Evolutionary conservation across 1,140 invertebrate species (phyloP).

Genomic region (Drosophila mayri): DNA sequence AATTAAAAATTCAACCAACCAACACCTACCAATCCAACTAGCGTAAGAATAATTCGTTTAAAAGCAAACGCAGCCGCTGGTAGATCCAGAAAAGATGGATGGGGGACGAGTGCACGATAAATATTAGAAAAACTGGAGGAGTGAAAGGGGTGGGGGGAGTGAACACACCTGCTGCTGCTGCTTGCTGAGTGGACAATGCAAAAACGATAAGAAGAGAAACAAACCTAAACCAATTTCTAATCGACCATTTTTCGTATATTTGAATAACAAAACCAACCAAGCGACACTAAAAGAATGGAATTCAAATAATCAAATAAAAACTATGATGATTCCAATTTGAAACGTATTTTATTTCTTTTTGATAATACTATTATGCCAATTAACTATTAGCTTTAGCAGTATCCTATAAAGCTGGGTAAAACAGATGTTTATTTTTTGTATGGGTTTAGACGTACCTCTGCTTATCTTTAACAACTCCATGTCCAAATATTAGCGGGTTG

Average conservation of each 20-base stretch:
- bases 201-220: constrained; percentile 30
- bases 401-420: no score
- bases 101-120: constrained; percentile 9
- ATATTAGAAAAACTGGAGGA: constrained; percentile 11
- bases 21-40: constrained; percentile 42
- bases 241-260: constrained; percentile 81
- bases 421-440: no score
- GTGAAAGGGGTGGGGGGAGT: constrained; percentile 5
- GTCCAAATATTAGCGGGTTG: no score
- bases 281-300: constrained; percentile 76
- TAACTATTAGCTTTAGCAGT: not conserved
- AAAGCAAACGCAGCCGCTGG: constrained; percentile 22
- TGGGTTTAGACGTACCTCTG: no score
- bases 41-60: constrained; percentile 53
- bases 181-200: constrained; percentile 30
- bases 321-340: constrained; percentile 66
- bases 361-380: not conserved
- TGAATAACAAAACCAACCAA: constrained; percentile 68
- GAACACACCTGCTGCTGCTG: constrained; percentile 11
- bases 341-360: constrained; percentile 2
- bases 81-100: constrained; percentile 24
- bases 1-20: constrained; percentile 40
- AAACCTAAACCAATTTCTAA: constrained; percentile 72
- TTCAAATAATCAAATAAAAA: constrained; percentile 80
- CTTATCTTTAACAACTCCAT: no score